phyloP scores from a whole-genome alignment of 1,140 invertebrate genomes.

The Leptinotarsa texana region DNA sequence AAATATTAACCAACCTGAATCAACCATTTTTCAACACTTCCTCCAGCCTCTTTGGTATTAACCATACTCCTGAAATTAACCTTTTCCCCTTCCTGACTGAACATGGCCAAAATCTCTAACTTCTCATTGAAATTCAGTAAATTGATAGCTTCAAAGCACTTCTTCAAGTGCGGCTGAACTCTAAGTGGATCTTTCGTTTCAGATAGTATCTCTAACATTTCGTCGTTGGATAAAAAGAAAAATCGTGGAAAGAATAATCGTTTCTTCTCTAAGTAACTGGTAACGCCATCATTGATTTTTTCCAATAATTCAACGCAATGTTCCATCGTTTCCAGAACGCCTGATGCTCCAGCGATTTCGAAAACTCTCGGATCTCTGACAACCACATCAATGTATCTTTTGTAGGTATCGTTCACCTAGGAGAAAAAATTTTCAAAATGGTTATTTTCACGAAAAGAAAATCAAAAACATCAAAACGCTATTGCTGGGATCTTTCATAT shows the following conservation, averaged over 20 bases:
- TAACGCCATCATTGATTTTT: conserved; percentile 83
- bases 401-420: conserved; percentile 71
- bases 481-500: not conserved
- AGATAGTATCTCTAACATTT: conserved; percentile 92
- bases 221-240: conserved; percentile 94
- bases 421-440: conserved; percentile 48
- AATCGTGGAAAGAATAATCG: conserved; percentile 89
- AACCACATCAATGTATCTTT: conserved; percentile 76
- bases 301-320: conserved; percentile 77
- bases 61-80: conserved; percentile 72
- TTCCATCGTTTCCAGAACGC: conserved; percentile 75
- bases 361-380: conserved; percentile 74
- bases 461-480: not conserved
- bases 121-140: conserved; percentile 72
- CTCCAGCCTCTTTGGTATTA: conserved; percentile 77
- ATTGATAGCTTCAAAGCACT: conserved; percentile 86
- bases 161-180: conserved; percentile 89
- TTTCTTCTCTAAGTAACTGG: conserved; percentile 90
- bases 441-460: not conserved
- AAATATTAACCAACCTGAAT: conserved; percentile 63
- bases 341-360: conserved; percentile 70
- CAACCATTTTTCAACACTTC: conserved; percentile 93
- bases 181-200: conserved; percentile 87
- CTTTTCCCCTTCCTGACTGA: conserved; percentile 82
- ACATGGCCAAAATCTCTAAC: conserved; percentile 83